Evolutionary conservation across 1,140 invertebrate genomes (phyloP).

Genomic region (Lasioglossum baleicum): DNA sequence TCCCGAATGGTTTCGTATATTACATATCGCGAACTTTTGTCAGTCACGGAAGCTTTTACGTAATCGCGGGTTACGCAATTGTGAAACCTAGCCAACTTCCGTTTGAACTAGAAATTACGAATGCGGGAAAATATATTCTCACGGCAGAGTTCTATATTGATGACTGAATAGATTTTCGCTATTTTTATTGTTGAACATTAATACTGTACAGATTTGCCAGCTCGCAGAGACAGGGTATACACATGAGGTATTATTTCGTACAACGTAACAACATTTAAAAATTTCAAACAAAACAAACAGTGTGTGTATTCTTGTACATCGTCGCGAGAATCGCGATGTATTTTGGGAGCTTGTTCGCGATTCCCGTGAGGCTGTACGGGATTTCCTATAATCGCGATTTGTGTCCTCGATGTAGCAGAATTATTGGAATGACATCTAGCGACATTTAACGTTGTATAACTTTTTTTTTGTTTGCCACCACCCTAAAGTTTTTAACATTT

Average conservation of each 20-base stretch:
- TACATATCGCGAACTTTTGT: neutral
- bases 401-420: conserved; percentile 74
- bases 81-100: neutral
- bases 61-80: conserved; percentile 4
- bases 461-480: conserved; percentile 65
- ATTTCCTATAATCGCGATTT: conserved; percentile 28
- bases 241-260: conserved; percentile 60
- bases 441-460: conserved; percentile 62
- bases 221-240: conserved; percentile 67
- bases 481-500: conserved; percentile 63
- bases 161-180: conserved; percentile 28
- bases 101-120: neutral
- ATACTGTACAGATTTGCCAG: conserved; percentile 75
- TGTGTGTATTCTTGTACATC: conserved; percentile 61
- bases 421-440: conserved; percentile 75
- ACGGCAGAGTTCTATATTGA: neutral
- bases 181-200: conserved; percentile 73
- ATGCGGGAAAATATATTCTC: neutral
- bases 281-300: conserved; percentile 44
- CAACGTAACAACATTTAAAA: conserved; percentile 44
- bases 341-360: conserved; percentile 67
- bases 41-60: neutral
- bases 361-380: conserved; percentile 69
- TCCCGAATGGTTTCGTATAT: neutral
- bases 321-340: conserved; percentile 65